Percentiles rank a stretch among this genome's conserved stretches.
These are phyloP conservation scores for Podarcis raffonei DNA, from an alignment of 2,113 vertebrate species.

Conservation along the genomic window DNA sequence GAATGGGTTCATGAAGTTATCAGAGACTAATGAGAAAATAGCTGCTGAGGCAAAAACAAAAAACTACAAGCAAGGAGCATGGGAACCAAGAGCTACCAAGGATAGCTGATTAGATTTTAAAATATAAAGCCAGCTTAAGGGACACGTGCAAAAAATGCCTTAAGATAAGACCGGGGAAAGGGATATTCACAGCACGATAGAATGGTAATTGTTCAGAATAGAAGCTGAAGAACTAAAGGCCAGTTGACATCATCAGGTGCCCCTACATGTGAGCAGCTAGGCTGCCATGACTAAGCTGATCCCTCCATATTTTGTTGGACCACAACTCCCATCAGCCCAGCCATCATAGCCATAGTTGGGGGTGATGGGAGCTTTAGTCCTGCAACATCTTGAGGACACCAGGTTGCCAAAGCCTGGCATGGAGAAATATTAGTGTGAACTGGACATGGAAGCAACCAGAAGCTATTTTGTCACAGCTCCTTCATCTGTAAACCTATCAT, in stretches of 20 bases:
- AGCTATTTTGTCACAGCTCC: not conserved
- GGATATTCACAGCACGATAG: not conserved
- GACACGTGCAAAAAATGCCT: not conserved
- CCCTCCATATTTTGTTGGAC: too few relatives aligned
- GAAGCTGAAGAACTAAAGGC: not conserved
- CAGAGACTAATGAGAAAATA: slow-evolving; percentile 56
- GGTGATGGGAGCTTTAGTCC: too few relatives aligned
- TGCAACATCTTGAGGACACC: too few relatives aligned
- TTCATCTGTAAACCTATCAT: too few relatives aligned
- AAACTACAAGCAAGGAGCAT: slow-evolving; percentile 59
- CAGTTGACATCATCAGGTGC: not conserved
- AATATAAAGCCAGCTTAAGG: slow-evolving; percentile 23
- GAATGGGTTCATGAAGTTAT: slow-evolving; percentile 64
- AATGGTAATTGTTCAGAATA: not conserved
- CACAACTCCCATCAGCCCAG: too few relatives aligned
- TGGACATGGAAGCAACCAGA: not conserved
- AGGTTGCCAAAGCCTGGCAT: not conserved
- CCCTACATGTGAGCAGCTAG: not conserved
- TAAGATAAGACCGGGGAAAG: not conserved
- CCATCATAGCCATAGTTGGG: too few relatives aligned
- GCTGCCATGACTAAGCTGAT: not conserved
- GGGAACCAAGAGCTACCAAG: slow-evolving; percentile 55
- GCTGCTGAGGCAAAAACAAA: slow-evolving; percentile 46
- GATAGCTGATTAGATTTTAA: slow-evolving; percentile 50
- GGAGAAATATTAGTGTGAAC: not conserved